phyloP scores from a whole-genome alignment of 2,113 vertebrate genomes.

The Dipodomys ordii region DNA sequence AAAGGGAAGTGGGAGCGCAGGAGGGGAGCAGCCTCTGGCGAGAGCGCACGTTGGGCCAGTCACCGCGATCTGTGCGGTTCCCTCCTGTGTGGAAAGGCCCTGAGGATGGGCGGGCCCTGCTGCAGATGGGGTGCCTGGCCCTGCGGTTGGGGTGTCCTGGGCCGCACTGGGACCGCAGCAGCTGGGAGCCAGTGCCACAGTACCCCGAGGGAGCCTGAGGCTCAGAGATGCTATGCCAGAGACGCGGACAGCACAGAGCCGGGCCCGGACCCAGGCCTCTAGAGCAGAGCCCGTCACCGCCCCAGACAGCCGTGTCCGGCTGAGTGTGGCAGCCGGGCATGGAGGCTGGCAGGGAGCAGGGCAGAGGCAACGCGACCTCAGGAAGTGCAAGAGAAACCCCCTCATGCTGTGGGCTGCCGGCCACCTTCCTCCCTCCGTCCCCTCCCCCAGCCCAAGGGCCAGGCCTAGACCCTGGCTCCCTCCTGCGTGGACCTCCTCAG shows the following conservation, averaged over 20 bases:
- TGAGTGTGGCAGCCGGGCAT: constrained; percentile 14
- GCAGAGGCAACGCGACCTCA: neutral
- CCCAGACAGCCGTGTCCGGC: neutral
- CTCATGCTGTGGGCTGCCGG: neutral
- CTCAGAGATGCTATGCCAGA: neutral
- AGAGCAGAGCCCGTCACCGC: neutral
- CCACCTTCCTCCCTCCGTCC: neutral
- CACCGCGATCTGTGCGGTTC: neutral
- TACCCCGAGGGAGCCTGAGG: too few species aligned
- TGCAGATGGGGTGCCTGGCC: neutral
- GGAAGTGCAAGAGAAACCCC: constrained; percentile 11
- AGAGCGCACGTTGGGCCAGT: neutral
- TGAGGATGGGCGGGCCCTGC: neutral
- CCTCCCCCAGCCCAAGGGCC: neutral
- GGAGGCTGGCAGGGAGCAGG: neutral
- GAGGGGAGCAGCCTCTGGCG: neutral
- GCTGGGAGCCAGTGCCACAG: too few species aligned
- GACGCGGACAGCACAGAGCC: neutral
- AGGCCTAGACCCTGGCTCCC: neutral
- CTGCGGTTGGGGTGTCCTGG: neutral
- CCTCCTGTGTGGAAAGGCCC: neutral
- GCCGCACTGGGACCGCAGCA: neutral
- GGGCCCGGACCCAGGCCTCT: neutral
- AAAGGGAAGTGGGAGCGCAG: neutral
- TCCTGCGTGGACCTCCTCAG: neutral